Base-by-base conservation (phyloP, 2,797 vertebrate species). In the Alouatta caraya region DNA sequence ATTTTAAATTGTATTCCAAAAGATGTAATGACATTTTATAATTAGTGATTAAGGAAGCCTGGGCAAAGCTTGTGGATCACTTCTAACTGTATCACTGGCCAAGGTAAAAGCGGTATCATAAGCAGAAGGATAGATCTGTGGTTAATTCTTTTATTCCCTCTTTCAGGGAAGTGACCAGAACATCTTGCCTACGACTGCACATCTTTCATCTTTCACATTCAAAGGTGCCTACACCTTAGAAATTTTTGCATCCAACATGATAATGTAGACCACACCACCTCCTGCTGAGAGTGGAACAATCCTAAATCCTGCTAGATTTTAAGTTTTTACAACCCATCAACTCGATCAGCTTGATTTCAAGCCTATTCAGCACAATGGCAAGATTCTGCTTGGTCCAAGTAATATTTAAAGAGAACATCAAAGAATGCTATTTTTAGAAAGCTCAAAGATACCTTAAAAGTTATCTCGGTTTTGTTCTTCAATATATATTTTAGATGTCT, bases 291-390 rank as follows among this genome's bases (percentile, higher is more conserved):
- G 15, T 0, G 19, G 39, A 80, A 19, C 6, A 64, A 28, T 19
- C 61, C 13, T n/a, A 79, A 86, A 48, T 19, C 44, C 80, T 33
- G 42, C 82, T 17, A 84, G 76, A 64, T 10, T 50, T 39, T 59
- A 85, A 83, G 39, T 39, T 87, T 93, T 87, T 89, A 93, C 46
- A 95, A 89, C 95, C 73, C 73, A 90, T 44, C 10, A 8, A 30
- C n/a, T 52, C 30, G 3, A 52, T 79, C 57, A 26, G 46, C 73
- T 79, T 44, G 78, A 89, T 64, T n/a, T 72, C 0, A 44, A 52
- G 33, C 50, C 61, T 75, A 46, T 44, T 78, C 42, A 81, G 80
- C 48, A 94, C 37, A 52, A 48, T 1, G 44, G 67, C 21, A 67
- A 61, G 19, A 64, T 85, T 78, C 84, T 75, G 52, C 30, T 52